Evolutionary conservation across 2,113 vertebrate species (phyloP), one percentile per base, ranked within the genome.

Genomic region (Zingel zingel): DNA sequence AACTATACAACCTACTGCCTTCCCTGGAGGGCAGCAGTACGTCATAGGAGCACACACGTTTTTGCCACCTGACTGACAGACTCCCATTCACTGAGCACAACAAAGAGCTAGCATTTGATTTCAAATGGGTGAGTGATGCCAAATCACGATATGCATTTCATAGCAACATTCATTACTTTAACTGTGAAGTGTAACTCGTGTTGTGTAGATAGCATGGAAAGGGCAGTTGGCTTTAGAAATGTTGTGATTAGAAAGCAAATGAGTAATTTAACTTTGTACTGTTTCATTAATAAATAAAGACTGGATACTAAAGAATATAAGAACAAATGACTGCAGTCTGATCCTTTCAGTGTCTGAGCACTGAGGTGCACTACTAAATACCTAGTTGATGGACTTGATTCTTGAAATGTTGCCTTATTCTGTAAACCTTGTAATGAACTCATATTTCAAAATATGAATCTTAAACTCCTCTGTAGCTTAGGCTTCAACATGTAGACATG

Each of bases 1-100:
- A 99, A 99, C 98, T 98, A 98, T 98, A 99, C 98, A 99, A 98
- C 98, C 97, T 99, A 99, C 98, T 99, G 98, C 98, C 98, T 99
- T 99, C 97, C 98, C 97, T 92, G 98, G 96, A 96, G 96, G 84
- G 95, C 96, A 96, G 94, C 94, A 92, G 95, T 93, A 91, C 94
- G 76, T 92, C 93, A 81, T 73, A 81, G 83, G 79, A 82, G 74
- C 58, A 21, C 66, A 36, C 63, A 23, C 19, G n/a, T 53, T 64
- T 56, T 50, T 51, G 43, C 27, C 70, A 50, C 53, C 23, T 18
- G 33, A 50, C 21, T 27, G 39, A 43, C 39, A 43, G 39, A 43
- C 23, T 62, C 33, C 6, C 1, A 8, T 39, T 48, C 70, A 45
- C 8, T 54, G 1, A 68, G 18, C 39, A 39, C 0, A 0, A 61